Conservation (phyloP, 2,888 invertebrate genomes). For the Altica lythri region DNA sequence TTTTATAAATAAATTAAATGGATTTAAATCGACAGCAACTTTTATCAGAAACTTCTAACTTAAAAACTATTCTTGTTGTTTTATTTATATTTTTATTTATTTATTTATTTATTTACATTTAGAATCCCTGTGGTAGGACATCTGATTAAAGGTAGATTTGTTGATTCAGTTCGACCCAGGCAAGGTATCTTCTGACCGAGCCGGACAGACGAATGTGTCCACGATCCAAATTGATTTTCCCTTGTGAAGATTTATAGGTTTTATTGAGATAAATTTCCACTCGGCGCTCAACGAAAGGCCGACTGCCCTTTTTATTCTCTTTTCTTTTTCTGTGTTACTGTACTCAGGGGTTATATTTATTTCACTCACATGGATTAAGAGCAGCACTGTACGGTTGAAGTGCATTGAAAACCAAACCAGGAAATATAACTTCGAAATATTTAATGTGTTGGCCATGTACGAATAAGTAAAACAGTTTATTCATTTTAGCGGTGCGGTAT, state of each 20-base stretch:
- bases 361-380: slow-evolving; percentile 41
- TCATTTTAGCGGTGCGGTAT: too few relatives aligned
- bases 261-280: slow-evolving; percentile 54
- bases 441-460: slow-evolving; percentile 26
- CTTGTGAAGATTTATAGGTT: slow-evolving; percentile 52
- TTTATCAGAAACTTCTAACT: too few relatives aligned
- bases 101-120: too few relatives aligned
- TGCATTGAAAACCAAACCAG: slow-evolving; percentile 30
- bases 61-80: too few relatives aligned
- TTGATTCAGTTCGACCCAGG: slow-evolving; percentile 40
- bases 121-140: slow-evolving; percentile 49
- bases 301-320: slow-evolving; percentile 35
- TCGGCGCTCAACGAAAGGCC: slow-evolving; percentile 29
- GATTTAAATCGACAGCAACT: too few relatives aligned
- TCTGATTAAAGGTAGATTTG: slow-evolving; percentile 49
- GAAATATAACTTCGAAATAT: slow-evolving; percentile 39
- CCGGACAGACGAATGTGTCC: slow-evolving; percentile 47
- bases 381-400: too few relatives aligned
- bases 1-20: too few relatives aligned
- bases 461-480: too few relatives aligned
- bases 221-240: slow-evolving; percentile 51
- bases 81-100: too few relatives aligned
- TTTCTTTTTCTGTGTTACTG: slow-evolving; percentile 37
- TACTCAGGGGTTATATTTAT: slow-evolving; percentile 47
- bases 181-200: slow-evolving; percentile 37